Evolutionary conservation across 92 coral and sea anemone genomes (phyloP), one percentile per base, ranked within the genome.

Genomic region (Porites rus): DNA sequence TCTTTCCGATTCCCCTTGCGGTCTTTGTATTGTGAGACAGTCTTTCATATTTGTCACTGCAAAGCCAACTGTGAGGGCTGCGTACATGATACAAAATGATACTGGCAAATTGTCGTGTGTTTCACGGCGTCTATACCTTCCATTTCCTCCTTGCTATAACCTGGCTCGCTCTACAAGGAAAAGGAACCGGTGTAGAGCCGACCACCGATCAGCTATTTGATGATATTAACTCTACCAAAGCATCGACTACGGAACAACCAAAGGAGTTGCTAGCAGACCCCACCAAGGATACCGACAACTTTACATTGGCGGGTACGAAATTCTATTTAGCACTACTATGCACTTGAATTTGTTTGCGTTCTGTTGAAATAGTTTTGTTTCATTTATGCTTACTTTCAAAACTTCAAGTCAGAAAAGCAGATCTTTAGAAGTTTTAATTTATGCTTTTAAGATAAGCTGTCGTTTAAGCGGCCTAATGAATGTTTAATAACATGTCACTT

Each of bases 151-250:
- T 65, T 74, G 24, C 74, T 83, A 31, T 83, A 22, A 83, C 63
- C 16, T 83, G 87, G 87, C 80, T 83, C 77, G 80, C 80, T 83
- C n/a, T 83, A 60, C 87, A 83, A 83, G 87, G 87, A 72, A 62
- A 46, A 3, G 87, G 79, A 72, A 25, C 10, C 20, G 87, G 70
- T 3, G 61, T 60, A 50, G 14, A 3, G 18, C 31, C 31, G 31
- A 74, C 87, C 73, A n/a, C 5, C 80, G 20, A 64, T 73, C n/a
- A 74, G 58, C 50, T 51, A 17, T 63, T 64, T 43, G 87, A 16
- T 73, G 65, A 51, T 51, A 53, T 62, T 60, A 63, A 83, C 73
- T 43, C 87, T 17, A 83, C 80, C 51, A 51, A 51, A 62, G 28
- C 87, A 83, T 19, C 80, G 73, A 63, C 73, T 28, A 61, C 71